Conservation (phyloP, 2,888 invertebrate species). For the Leptogaster cylindrica region DNA sequence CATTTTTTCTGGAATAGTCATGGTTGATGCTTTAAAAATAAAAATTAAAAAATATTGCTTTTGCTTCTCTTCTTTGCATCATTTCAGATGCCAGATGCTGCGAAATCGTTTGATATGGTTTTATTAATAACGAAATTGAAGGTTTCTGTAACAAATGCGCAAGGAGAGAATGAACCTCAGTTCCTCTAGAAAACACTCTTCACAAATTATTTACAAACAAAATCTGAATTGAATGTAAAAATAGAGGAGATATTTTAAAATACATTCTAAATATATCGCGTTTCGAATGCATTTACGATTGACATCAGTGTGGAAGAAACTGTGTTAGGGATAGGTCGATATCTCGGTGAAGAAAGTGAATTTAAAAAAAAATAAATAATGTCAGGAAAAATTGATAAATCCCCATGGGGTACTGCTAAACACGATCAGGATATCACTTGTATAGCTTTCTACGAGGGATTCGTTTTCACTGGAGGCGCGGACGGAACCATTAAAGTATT, state of each 20-base stretch:
- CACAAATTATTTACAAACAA: conserved; percentile 25
- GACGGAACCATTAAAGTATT: conserved; percentile 61
- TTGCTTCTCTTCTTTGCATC: too few relatives aligned
- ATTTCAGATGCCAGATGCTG: too few relatives aligned
- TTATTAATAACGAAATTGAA: too few relatives aligned
- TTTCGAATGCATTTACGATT: conserved; percentile 21
- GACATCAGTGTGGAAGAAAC: conserved; percentile 6
- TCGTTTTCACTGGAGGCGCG: conserved; percentile 60
- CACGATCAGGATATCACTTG: conserved; percentile 60
- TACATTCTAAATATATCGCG: conserved; percentile 34
- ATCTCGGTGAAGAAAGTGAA: neutral
- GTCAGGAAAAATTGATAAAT: conserved; percentile 28
- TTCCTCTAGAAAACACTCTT: neutral
- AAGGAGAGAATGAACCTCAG: neutral
- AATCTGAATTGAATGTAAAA: conserved; percentile 13
- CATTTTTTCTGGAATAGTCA: too few relatives aligned
- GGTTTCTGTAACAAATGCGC: too few relatives aligned
- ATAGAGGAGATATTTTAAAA: conserved; percentile 6
- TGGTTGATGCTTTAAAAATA: too few relatives aligned
- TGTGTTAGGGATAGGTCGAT: conserved; percentile 8
- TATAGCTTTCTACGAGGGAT: conserved; percentile 54
- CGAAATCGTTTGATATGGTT: too few relatives aligned
- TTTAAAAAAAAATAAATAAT: neutral
- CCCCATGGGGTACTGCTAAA: conserved; percentile 46
- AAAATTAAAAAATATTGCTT: too few relatives aligned